These are phyloP conservation scores for Esox niger DNA, from an alignment of 2,113 vertebrate species.

Conservation along the genomic window DNA sequence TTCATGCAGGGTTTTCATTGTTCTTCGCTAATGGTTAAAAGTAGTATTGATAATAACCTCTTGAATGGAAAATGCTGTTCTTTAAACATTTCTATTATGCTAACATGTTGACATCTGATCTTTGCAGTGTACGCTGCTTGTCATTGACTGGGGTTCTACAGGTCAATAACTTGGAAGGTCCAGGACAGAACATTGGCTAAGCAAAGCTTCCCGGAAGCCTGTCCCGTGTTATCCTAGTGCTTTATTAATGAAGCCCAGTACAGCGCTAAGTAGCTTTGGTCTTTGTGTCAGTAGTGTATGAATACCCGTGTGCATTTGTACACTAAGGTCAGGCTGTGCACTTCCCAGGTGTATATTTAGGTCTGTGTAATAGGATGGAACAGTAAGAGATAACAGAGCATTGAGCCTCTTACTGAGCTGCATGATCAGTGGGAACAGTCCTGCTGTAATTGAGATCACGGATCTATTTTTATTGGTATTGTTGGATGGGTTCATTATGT, in stretches of 20 bases:
- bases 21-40: not conserved
- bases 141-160: not conserved
- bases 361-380: slow-evolving; percentile 58
- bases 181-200: not conserved
- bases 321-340: slow-evolving; percentile 13
- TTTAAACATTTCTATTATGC: not conserved
- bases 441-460: slow-evolving; percentile 34
- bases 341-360: slow-evolving; percentile 54
- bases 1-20: not conserved
- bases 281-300: not conserved
- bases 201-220: not conserved
- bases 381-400: slow-evolving; percentile 60
- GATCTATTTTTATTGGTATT: slow-evolving; percentile 28
- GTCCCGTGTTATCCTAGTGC: not conserved
- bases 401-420: slow-evolving; percentile 41
- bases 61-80: not conserved
- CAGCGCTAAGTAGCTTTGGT: slow-evolving; percentile 1
- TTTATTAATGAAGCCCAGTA: not conserved
- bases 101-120: not conserved
- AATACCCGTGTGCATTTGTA: not conserved
- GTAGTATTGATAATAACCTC: not conserved
- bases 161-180: not conserved
- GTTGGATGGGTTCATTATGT: not conserved
- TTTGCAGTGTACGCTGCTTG: not conserved
- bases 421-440: slow-evolving; percentile 24